These are phyloP conservation scores for Tanypteryx hageni DNA, from an alignment of 2,888 invertebrate genomes.

Conservation along the genomic window DNA sequence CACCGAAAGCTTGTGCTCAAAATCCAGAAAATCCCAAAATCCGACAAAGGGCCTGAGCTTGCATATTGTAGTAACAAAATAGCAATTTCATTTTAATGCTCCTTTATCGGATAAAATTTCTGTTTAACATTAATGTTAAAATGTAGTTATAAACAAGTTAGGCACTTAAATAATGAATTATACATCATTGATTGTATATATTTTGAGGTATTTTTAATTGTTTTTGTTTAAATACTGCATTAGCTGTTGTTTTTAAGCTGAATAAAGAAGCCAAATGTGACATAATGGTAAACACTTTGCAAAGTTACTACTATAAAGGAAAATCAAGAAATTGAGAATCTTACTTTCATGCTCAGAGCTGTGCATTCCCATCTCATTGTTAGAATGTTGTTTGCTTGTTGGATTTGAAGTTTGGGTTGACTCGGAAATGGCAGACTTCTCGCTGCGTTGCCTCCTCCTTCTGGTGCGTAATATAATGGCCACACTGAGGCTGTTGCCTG, in stretches of 20 bases:
- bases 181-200: not conserved
- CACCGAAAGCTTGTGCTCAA: no score
- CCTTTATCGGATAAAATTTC: no score
- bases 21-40: no score
- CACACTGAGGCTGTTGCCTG: slow-evolving; percentile 87
- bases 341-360: slow-evolving; percentile 33
- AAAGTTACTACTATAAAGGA: no score
- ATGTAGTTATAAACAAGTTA: not conserved
- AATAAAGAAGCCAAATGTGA: no score
- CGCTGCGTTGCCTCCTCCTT: not conserved
- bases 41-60: no score
- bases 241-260: no score
- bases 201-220: not conserved
- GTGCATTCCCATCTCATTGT: not conserved
- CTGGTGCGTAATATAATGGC: slow-evolving; percentile 79
- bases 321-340: not conserved
- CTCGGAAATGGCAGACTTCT: slow-evolving; percentile 10
- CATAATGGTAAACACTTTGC: no score
- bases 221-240: no score
- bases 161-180: not conserved
- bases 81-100: no score
- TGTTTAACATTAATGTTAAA: not conserved
- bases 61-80: no score
- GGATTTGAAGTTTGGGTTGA: not conserved
- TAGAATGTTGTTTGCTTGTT: not conserved